Evolutionary conservation across 2,797 vertebrate genomes (phyloP).

Genomic region (Antrozous pallidus): DNA sequence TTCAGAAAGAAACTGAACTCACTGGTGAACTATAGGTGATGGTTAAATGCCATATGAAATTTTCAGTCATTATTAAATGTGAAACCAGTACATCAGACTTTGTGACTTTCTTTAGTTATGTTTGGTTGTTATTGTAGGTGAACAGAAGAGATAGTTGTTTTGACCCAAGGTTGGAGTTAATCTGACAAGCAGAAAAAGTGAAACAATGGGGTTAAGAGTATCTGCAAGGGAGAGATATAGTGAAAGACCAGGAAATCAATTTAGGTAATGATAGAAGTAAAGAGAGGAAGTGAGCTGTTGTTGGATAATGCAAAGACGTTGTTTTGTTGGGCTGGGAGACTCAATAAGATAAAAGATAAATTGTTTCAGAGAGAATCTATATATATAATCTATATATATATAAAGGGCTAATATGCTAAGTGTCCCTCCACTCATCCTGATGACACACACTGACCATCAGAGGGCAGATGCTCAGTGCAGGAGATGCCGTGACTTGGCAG

Average conservation of each 20-base stretch:
- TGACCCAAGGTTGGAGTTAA: background rate
- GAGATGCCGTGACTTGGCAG: no score
- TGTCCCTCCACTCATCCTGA: no score
- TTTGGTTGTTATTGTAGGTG: background rate
- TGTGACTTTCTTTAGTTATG: background rate
- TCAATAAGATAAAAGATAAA: background rate
- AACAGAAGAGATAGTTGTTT: background rate
- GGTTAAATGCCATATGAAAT: background rate
- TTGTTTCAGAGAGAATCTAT: background rate
- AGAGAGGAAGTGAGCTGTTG: background rate
- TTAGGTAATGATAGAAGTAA: background rate
- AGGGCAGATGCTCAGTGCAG: no score
- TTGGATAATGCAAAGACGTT: background rate
- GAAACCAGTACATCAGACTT: constrained; percentile 1
- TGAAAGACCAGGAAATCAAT: background rate
- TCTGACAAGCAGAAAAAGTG: background rate
- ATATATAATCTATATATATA: no score
- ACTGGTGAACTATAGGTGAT: background rate
- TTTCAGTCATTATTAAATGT: background rate
- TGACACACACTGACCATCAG: no score
- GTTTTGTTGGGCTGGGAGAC: background rate
- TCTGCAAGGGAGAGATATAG: background rate
- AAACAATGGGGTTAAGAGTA: background rate
- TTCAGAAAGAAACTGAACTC: constrained; percentile 16
- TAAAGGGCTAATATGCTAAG: no score